Base-by-base conservation (phyloP, 2,797 vertebrate genomes). In the Eptatretus atami region DNA sequence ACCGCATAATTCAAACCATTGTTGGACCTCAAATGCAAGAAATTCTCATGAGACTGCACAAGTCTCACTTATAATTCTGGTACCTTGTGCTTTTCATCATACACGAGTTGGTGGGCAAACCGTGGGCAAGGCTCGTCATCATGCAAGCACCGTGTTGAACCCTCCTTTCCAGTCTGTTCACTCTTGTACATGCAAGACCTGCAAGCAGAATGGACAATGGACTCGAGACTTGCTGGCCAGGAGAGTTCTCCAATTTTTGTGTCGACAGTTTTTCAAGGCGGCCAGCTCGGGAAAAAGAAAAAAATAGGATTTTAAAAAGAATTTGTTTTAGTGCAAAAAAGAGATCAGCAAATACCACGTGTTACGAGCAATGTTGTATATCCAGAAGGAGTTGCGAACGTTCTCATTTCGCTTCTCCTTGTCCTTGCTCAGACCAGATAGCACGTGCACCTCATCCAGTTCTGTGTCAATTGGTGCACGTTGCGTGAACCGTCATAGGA, bases 341-440 rank as follows among this genome's bases (percentile, higher is more conserved):
- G 31, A 44, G 3, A 54, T 64, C 13, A 25, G 15, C 25, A 64
- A 73, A 73, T 76, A 98, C 92, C 92, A 96, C 75, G 82, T 93
- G 76, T 98, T 98, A 66, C 87, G 81, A 64, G 86, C 83, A 25
- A 98, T 98, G 77, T 98, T 86, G 55, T 98, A 98, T 73, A 98
- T 96, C 92, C 92, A 98, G 77, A 98, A 98, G 52, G 92, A 98
- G 80, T 98, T 98, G 70, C 88, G 82, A 61, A 98, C 90, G 2
- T 98, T 98, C 73, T 98, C 90, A 71, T 98, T 87, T 0, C 88
- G 74, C 53, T 98, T 98, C 73, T 98, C 92, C 69, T 98, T 98
- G 75, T 98, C 92, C 74, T 96, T 96, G 75, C 92, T 98, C 66
- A 98, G 86, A 66, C 92, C 92, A 1, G 92, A 98, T 66, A 98